Evolutionary conservation across 2,113 vertebrate genomes (phyloP).

Genomic region (western clawed frog (Xenopus tropicalis)): UCB_Xtro_10.0 CM004451.2:89429001-89429500

Average conservation of each 20-base stretch:
- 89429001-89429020: slow-evolving; percentile 57
- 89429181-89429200: slow-evolving; percentile 50
- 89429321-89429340: too few relatives aligned
- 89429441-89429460: too few relatives aligned
- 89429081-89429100: slow-evolving; percentile 98
- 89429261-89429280: slow-evolving; percentile 27
- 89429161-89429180: slow-evolving; percentile 62
- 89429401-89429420: too few relatives aligned
- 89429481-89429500: too few relatives aligned
- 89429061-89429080: slow-evolving; percentile 92
- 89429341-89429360: too few relatives aligned
- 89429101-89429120: slow-evolving; percentile 98
- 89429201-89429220: slow-evolving; percentile 34
- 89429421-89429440: too few relatives aligned
- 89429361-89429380: too few relatives aligned
- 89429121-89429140: slow-evolving; percentile 82
- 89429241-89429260: slow-evolving; percentile 51
- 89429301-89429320: too few relatives aligned
- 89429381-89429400: too few relatives aligned
- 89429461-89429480: too few relatives aligned
- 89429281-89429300: slow-evolving; percentile 1
- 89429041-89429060: slow-evolving; percentile 95
- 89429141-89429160: slow-evolving; percentile 81
- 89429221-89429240: slow-evolving; percentile 56
- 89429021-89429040: slow-evolving; percentile 78